A percentile compares a stretch with the other conserved stretches of the same genome.
phyloP scores from a whole-genome alignment of 2,888 invertebrate species.

The Pheosia gnoma region DNA sequence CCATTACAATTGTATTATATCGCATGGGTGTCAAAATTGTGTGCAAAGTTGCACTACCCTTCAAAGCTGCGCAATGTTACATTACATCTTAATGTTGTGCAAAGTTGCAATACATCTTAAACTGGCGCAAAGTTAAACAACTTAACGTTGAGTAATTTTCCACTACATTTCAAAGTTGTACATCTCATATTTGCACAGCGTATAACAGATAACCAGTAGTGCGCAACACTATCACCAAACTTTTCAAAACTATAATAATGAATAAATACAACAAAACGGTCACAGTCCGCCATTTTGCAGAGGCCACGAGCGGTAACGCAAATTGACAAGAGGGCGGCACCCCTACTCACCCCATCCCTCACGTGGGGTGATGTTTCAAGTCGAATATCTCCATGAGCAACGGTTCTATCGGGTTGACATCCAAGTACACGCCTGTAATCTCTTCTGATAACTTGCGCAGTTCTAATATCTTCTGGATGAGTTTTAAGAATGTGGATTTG shows the following conservation, averaged over 20 bases:
- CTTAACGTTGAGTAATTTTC: too few relatives aligned
- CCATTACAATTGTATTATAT: too few relatives aligned
- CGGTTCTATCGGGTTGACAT: constrained; percentile 97
- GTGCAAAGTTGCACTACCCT: too few relatives aligned
- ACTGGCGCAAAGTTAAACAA: too few relatives aligned
- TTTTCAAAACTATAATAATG: background rate
- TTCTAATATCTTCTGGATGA: constrained; percentile 96
- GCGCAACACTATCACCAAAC: background rate
- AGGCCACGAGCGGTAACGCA: constrained; percentile 2
- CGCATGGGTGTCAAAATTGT: too few relatives aligned
- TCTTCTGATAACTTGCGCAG: constrained; percentile 94
- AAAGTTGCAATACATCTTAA: too few relatives aligned
- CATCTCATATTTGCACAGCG: too few relatives aligned
- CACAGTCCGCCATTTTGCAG: background rate
- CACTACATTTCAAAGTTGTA: too few relatives aligned
- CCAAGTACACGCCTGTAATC: constrained; percentile 95
- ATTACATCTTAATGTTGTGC: too few relatives aligned
- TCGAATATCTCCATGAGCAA: constrained; percentile 97
- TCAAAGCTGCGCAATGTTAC: too few relatives aligned
- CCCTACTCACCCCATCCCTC: constrained; percentile 39
- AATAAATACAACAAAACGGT: constrained; percentile 1
- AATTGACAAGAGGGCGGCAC: background rate
- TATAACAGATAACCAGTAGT: background rate
- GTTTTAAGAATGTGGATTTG: constrained; percentile 92
- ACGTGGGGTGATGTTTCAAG: constrained; percentile 86